These are phyloP conservation scores for Xanthorhoe spadicearia DNA, from an alignment of 2,888 invertebrate genomes.

Conservation along the genomic window DNA sequence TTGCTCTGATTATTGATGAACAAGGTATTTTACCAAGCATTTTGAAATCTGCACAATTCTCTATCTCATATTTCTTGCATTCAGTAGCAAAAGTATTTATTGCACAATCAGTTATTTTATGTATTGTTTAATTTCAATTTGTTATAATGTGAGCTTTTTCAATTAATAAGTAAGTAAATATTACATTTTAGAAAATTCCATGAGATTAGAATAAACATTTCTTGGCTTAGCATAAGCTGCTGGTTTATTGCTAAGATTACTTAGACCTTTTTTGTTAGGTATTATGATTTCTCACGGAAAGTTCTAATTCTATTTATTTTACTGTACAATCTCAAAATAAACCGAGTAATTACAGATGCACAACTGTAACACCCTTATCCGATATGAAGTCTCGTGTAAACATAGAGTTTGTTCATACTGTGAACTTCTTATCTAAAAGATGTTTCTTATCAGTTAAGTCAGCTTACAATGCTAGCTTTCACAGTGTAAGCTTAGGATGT, in stretches of 20 bases:
- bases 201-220: too few species aligned
- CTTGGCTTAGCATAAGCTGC: too few species aligned
- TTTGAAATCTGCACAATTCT: not conserved
- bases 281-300: too few species aligned
- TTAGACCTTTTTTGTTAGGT: too few species aligned
- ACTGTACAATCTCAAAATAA: not conserved
- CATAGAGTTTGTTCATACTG: not conserved
- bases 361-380: not conserved
- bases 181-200: too few species aligned
- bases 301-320: too few species aligned
- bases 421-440: constrained; percentile 10
- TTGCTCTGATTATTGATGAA: constrained; percentile 1
- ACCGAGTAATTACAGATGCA: not conserved
- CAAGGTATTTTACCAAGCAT: not conserved
- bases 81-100: not conserved
- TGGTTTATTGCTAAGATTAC: too few species aligned
- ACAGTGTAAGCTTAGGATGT: constrained; percentile 11
- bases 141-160: too few species aligned
- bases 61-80: not conserved
- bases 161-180: too few species aligned
- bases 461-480: constrained; percentile 6
- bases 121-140: too few species aligned
- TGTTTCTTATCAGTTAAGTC: constrained; percentile 23
- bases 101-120: too few species aligned
- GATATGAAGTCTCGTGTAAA: not conserved